Base-by-base conservation (phyloP, 2,888 invertebrate species). In the Agrilus biguttatus region DNA sequence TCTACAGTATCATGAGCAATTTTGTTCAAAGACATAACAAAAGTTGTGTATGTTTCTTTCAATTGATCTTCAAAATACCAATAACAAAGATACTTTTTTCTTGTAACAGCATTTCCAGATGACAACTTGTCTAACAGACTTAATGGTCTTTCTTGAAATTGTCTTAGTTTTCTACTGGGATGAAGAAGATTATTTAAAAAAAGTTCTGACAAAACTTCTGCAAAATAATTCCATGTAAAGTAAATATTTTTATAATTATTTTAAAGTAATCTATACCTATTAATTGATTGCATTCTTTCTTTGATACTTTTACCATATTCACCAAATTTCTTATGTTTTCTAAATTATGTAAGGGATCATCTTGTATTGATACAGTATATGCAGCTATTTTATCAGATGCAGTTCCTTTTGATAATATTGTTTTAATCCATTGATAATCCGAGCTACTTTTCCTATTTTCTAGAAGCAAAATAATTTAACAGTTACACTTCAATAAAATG, bases 1-100 rank as follows among this genome's bases (percentile, higher is more conserved):
- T 87, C 84, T 0, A 91, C 77, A 0, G 83, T 78, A 56, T 90
- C 89, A 44, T 83, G 80, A 0, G 84, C 79, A 45, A 86, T 77
- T 38, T 71, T 74, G 57, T 83, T 80, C 37, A 92, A 55, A 0
- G 82, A 75, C 41, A 77, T 71, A 8, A 91, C 72, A 59, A 85
- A 91, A 2, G 70, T 70, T 51, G 69, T 53, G 47, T 68, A 72
- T n/a, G 60, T 68, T 49, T 83, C 78, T 61, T 89, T 90, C 2
- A 97, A 64, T 55, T 87, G 82, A 57, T 85, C 84, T 62, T 97
- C 97, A 65, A 83, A 96, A 56, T 82, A 78, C 93, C 95, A 97
- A 43, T 77, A 65, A 8, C 81, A 75, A 13, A 86, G 71, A 47
- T 82, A 67, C 50, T 76, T 78, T 42, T 78, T 72, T 39, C 77